Conservation (phyloP, 1,140 invertebrate species). For the Centruroides sculpturatus region DNA sequence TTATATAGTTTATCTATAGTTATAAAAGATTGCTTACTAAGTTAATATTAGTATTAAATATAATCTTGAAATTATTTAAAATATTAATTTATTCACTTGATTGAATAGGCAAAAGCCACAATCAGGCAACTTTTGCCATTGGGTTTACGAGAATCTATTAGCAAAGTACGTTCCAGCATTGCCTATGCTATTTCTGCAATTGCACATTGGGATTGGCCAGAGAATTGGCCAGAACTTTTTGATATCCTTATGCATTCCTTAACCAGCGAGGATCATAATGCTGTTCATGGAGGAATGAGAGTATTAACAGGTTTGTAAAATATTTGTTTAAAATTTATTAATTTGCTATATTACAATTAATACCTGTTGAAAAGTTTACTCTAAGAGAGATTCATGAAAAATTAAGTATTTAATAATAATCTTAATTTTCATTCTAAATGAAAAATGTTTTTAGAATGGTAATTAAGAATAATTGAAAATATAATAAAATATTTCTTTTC, state of each 20-base stretch:
- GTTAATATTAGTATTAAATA: no score
- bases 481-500: no score
- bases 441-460: background rate
- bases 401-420: background rate
- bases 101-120: conserved; percentile 40
- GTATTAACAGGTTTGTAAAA: conserved; percentile 40
- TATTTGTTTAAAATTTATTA: no score
- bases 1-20: no score
- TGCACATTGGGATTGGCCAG: conserved; percentile 64
- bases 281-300: conserved; percentile 62
- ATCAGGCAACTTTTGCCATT: conserved; percentile 51
- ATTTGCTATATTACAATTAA: no score
- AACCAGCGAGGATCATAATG: conserved; percentile 32
- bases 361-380: no score
- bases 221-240: conserved; percentile 57
- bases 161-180: conserved; percentile 46
- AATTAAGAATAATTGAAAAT: no score
- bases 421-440: background rate
- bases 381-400: no score
- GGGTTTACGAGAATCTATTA: conserved; percentile 51
- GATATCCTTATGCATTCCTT: conserved; percentile 49
- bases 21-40: no score
- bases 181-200: conserved; percentile 60
- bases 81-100: background rate
- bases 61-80: no score